phyloP scores from a whole-genome alignment of 2,797 vertebrate genomes.

The Hypotaenidia okinawae region DNA sequence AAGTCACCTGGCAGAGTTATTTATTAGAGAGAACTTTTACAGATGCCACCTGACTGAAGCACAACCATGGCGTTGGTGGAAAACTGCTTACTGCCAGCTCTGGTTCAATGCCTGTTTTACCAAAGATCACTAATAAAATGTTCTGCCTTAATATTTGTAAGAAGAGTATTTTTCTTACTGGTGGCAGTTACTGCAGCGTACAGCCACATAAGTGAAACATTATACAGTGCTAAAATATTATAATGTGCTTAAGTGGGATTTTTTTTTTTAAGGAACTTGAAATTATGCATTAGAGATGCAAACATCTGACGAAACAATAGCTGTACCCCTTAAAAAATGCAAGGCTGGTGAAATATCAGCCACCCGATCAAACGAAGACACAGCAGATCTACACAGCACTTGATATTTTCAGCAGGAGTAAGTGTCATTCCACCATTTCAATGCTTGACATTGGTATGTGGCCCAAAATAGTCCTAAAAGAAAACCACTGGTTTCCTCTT shows the following conservation, averaged over 20 bases:
- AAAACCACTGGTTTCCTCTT: constrained; percentile 6
- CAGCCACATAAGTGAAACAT: neutral
- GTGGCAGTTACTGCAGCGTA: neutral
- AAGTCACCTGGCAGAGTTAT: neutral
- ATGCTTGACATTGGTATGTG: neutral
- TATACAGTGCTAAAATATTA: neutral
- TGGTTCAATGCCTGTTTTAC: neutral
- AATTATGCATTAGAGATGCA: neutral
- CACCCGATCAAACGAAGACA: neutral
- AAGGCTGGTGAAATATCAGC: neutral
- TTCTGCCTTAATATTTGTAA: neutral
- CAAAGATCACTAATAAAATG: constrained; percentile 13
- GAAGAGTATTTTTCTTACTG: constrained; percentile 12
- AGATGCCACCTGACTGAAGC: neutral
- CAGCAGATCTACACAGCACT: neutral
- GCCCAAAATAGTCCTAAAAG: constrained; percentile 26
- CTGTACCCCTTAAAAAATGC: neutral
- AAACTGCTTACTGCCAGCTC: constrained; percentile 20
- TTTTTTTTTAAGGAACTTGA: neutral
- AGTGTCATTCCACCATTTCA: constrained; percentile 7
- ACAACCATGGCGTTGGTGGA: neutral
- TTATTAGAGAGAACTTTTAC: neutral
- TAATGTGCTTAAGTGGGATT: neutral
- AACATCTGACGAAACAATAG: neutral
- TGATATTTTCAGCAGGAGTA: neutral